These are phyloP conservation scores for Lampris incognitus DNA, from an alignment of 2,113 vertebrate species.

Conservation along the genomic window DNA sequence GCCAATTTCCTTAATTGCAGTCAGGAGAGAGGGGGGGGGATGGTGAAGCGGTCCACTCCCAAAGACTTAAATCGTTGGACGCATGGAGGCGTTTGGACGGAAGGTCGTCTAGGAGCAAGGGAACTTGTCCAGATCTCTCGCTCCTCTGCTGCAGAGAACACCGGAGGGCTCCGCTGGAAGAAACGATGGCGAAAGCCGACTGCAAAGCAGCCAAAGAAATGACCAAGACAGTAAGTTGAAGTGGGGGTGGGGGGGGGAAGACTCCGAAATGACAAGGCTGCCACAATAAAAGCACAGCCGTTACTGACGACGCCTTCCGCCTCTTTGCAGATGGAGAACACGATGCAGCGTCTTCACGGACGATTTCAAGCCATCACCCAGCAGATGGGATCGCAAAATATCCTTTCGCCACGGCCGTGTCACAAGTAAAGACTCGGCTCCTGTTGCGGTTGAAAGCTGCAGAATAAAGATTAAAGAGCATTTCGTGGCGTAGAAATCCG, in stretches of 20 bases:
- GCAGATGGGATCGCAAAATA: constrained; percentile 86
- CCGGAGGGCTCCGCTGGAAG: background rate
- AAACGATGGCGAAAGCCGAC: constrained; percentile 68
- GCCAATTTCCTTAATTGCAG: background rate
- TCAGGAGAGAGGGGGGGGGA: background rate
- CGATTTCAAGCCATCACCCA: constrained; percentile 83
- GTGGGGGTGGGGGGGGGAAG: too few relatives aligned
- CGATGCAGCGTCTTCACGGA: constrained; percentile 84
- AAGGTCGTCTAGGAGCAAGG: too few relatives aligned
- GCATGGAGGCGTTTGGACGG: too few relatives aligned
- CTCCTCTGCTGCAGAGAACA: background rate
- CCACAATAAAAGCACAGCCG: background rate
- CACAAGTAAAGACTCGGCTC: too few relatives aligned
- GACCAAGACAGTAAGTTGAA: constrained; percentile 68
- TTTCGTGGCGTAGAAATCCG: too few relatives aligned
- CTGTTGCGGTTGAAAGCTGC: too few relatives aligned
- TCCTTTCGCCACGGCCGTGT: constrained; percentile 76
- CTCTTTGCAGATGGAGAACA: constrained; percentile 83
- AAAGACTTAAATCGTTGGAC: background rate
- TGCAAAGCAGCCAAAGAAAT: constrained; percentile 61
- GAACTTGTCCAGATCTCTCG: too few relatives aligned
- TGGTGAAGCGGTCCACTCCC: background rate
- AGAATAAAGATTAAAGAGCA: too few relatives aligned
- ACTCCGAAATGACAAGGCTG: too few relatives aligned
- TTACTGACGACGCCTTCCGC: background rate